These are phyloP conservation scores for Chaetura pelagica DNA, from an alignment of 2,113 vertebrate genomes.

Conservation along the genomic window DNA sequence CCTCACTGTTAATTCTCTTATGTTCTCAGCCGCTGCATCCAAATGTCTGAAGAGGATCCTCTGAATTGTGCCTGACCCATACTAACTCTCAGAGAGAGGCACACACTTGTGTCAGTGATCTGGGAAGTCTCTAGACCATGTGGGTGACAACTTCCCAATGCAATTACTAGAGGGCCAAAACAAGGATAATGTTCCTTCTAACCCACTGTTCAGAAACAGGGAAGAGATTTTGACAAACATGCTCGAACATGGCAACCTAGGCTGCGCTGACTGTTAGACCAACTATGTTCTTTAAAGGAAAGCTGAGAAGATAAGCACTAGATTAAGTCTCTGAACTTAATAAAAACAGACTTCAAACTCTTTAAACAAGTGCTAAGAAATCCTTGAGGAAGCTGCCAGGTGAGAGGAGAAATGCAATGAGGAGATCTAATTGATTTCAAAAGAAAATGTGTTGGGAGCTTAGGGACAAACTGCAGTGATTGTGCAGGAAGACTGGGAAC, in stretches of 20 bases:
- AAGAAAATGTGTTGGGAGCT: neutral
- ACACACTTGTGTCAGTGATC: accelerated
- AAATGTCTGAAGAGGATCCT: neutral
- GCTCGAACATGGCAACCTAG: neutral
- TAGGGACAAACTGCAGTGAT: neutral
- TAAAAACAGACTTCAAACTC: neutral
- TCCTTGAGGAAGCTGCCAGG: neutral
- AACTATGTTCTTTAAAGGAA: neutral
- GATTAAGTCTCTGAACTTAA: neutral
- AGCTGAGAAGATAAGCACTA: neutral
- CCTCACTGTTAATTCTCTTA: neutral
- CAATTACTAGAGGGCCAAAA: neutral
- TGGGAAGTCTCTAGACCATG: accelerated
- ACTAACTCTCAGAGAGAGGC: neutral
- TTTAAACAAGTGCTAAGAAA: neutral
- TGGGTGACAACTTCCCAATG: neutral
- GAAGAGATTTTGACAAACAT: neutral
- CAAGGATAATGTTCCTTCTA: neutral
- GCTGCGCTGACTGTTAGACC: neutral
- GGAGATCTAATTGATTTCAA: neutral
- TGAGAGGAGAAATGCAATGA: neutral
- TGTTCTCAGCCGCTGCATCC: accelerated
- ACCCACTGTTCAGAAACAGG: neutral
- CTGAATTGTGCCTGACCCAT: neutral
- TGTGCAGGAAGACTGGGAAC: neutral